phyloP scores from a whole-genome alignment of 2,113 vertebrate genomes.

The Turdus rufiventris region DNA sequence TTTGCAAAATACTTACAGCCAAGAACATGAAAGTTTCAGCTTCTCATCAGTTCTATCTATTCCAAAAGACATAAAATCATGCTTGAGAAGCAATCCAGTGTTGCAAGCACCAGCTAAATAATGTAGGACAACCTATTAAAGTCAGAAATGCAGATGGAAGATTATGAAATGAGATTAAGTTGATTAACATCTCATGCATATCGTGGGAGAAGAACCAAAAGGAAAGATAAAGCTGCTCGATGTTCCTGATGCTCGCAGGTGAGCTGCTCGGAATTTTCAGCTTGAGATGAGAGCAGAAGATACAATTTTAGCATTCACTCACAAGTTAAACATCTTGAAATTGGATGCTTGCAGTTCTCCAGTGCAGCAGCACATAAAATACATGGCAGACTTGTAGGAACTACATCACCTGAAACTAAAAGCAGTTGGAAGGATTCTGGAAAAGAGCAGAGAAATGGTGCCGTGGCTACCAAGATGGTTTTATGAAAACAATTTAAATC shows the following conservation, averaged over 20 bases:
- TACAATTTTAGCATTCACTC: background rate
- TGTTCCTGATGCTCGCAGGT: background rate
- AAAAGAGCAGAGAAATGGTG: background rate
- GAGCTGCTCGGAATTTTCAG: background rate
- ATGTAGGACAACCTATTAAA: background rate
- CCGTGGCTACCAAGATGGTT: background rate
- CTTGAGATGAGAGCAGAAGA: background rate
- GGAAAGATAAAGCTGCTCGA: background rate
- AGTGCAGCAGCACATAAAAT: background rate
- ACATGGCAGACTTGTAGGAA: background rate
- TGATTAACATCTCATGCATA: background rate
- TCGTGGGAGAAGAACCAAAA: background rate
- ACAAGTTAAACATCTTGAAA: background rate
- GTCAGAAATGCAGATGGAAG: background rate
- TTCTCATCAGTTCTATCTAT: background rate
- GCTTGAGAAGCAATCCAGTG: background rate
- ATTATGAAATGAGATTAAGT: background rate
- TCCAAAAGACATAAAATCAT: background rate
- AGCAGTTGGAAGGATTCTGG: background rate
- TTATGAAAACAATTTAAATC: background rate
- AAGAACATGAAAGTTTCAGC: slow-evolving; percentile 1
- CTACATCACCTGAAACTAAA: background rate
- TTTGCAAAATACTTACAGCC: slow-evolving; percentile 35
- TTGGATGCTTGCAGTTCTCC: background rate
- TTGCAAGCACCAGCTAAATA: background rate